Percentiles rank a stretch among this genome's conserved stretches.
phyloP scores from a whole-genome alignment of 2,888 invertebrate species.

The Drosophila suboccidentalis region DNA sequence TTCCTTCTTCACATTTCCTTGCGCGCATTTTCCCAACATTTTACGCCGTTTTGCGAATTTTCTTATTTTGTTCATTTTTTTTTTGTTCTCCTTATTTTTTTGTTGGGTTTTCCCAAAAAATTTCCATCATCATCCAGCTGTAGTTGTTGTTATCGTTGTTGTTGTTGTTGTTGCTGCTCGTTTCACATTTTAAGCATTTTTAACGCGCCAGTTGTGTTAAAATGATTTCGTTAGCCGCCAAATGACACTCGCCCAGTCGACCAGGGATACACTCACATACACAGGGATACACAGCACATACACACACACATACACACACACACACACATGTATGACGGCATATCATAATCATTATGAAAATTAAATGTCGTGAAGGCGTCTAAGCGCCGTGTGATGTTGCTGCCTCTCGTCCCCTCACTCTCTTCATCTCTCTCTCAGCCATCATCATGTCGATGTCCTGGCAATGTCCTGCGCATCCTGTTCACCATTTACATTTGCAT shows the following conservation, averaged over 20 bases:
- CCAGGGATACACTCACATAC: constrained; percentile 14
- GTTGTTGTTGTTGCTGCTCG: constrained; percentile 43
- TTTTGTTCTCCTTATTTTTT: constrained; percentile 31
- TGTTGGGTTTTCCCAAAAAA: constrained; percentile 41
- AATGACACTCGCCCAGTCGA: constrained; percentile 67
- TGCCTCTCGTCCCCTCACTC: constrained; percentile 1
- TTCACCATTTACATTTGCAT: constrained; percentile 74
- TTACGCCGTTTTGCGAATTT: constrained; percentile 64
- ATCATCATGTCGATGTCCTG: constrained; percentile 4
- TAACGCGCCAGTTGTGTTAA: constrained; percentile 82
- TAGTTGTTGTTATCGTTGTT: constrained; percentile 17
- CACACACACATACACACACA: constrained; percentile 1
- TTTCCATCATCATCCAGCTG: constrained; percentile 59
- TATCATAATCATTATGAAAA: constrained; percentile 81
- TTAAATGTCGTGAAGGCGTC: constrained; percentile 80
- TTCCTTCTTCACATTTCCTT: constrained; percentile 64
- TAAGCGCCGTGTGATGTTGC: constrained; percentile 57
- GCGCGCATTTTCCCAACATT: constrained; percentile 71
- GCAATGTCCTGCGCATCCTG: constrained; percentile 27
- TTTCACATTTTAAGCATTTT: constrained; percentile 80
- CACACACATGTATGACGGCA: constrained; percentile 31
- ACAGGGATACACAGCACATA: neutral
- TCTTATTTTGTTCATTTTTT: constrained; percentile 73
- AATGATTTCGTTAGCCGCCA: constrained; percentile 82
- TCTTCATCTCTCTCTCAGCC: neutral